These are phyloP conservation scores for Meandrina meandrites DNA, from an alignment of 92 coral and sea anemone genomes.

Conservation along the genomic window DNA sequence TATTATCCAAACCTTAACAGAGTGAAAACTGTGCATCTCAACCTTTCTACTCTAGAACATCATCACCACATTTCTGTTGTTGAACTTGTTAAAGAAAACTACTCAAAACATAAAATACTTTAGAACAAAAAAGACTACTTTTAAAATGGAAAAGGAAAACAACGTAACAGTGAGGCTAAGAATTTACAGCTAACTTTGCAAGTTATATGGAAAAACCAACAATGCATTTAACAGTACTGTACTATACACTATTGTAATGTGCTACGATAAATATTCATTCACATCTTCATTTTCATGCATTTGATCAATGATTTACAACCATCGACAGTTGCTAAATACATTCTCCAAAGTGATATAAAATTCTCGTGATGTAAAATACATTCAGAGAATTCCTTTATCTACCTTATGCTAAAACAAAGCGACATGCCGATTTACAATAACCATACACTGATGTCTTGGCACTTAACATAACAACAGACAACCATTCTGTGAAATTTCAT, in stretches of 20 bases:
- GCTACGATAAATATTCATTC: constrained; percentile 33
- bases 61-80: neutral
- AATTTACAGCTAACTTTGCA: neutral
- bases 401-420: neutral
- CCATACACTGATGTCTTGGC: neutral
- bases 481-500: neutral
- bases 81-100: neutral
- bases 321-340: constrained; percentile 5
- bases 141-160: neutral
- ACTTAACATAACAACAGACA: neutral
- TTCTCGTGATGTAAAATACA: constrained; percentile 12
- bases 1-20: neutral
- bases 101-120: neutral
- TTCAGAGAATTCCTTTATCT: neutral
- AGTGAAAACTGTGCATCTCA: neutral
- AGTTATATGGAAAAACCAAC: neutral
- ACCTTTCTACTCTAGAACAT: neutral
- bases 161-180: neutral
- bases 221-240: neutral
- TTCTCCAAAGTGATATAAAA: constrained; percentile 22
- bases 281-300: constrained; percentile 10
- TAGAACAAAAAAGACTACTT: neutral
- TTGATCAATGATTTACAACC: constrained; percentile 35
- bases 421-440: neutral
- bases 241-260: neutral